Base-by-base conservation (phyloP, 2,888 invertebrate species). In the Aleiodes alternator region DNA sequence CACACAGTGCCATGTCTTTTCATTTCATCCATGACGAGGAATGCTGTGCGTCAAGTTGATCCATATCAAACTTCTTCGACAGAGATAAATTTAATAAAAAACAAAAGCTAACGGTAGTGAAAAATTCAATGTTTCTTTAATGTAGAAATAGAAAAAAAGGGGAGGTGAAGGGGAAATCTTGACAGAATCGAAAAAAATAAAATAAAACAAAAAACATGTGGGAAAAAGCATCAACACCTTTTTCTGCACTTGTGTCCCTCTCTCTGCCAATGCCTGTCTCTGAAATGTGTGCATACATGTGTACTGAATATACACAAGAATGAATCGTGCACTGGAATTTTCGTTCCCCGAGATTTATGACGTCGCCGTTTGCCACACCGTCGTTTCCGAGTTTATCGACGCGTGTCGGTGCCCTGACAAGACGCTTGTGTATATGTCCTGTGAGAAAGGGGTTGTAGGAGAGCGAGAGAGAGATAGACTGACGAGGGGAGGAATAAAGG, bases 1-100 rank as follows among this genome's bases (percentile, higher is more conserved):
- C 79, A 77, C 69, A 76, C 79, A 80, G 78, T 76, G 81, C 79
- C 80, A 79, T 79, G 80, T 80, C 78, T 78, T 73, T 80, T 78
- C 51, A 48, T 55, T 69, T 57, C 69, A 69, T 59, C 53, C 66
- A 23, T 48, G 61, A 72, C 55, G 72, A 55, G 55, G 56, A 72
- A 69, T 74, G 61, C 51, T 51, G 51, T 23, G 59, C 43, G 43
- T 34, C 73, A 69, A 53, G 69, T 73, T 73, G 51, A 73, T 57
- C 57, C 57, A 57, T 57, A 57, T 59, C 59, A 59, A 43, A 6
- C 34, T 6, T 6, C 57, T 57, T 29, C 31, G 34, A 34, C 34
- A 6, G 5, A 23, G 29, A 57, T 57, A 57, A 31, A 57, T 57
- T 57, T 57, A 8, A 57, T 31, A 23, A 57, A 57, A 57, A 31